phyloP scores from a whole-genome alignment of 2,797 vertebrate genomes.

The Dallia pectoralis region DNA sequence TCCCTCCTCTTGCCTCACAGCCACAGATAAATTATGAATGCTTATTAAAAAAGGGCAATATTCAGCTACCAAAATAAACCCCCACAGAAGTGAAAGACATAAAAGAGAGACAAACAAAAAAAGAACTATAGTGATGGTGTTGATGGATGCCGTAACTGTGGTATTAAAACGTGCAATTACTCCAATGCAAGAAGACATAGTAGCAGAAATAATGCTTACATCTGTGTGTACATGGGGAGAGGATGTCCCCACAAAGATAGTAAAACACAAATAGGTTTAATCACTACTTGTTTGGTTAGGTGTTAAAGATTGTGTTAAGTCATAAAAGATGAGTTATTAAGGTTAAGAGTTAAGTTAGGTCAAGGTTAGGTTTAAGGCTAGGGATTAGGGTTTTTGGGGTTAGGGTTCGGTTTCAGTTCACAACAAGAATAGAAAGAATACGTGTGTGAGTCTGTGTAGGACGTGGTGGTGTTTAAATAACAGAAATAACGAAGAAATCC shows the following conservation, averaged over 20 bases:
- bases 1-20: conserved; percentile 60
- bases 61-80: conserved; percentile 74
- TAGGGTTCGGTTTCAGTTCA: not conserved
- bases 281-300: no score
- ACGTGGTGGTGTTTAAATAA: no score
- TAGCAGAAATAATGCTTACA: not conserved
- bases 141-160: conserved; percentile 44
- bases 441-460: no score
- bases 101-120: conserved; percentile 65
- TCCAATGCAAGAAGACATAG: not conserved
- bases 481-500: no score
- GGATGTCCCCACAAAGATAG: no score
- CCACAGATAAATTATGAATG: conserved; percentile 75
- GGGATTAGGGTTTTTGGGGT: no score
- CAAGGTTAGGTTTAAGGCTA: no score
- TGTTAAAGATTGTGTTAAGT: no score
- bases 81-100: conserved; percentile 50
- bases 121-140: conserved; percentile 43
- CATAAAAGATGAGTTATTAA: no score
- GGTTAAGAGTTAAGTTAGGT: no score
- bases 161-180: conserved; percentile 6
- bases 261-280: no score
- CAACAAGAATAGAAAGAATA: no score
- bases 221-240: not conserved
- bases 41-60: conserved; percentile 80